Conservation (phyloP, 1,140 invertebrate genomes). For the Odontomachus brunneus region DNA sequence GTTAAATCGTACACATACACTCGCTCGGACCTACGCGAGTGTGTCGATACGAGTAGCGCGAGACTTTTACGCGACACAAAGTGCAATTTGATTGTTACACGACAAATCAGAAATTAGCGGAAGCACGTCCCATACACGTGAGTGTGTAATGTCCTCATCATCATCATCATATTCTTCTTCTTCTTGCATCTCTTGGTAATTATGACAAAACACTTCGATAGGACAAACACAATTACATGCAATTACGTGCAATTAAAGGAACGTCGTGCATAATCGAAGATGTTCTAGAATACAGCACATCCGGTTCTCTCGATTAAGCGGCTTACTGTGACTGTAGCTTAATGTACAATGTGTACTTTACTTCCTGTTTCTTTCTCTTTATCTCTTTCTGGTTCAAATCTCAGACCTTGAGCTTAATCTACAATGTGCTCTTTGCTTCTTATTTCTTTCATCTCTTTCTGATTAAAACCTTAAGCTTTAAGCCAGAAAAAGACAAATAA, state of each 20-base stretch:
- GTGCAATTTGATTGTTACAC: conserved; percentile 32
- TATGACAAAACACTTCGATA: conserved; percentile 32
- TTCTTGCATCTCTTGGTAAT: not conserved
- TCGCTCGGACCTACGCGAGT: conserved; percentile 16
- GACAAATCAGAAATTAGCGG: conserved; percentile 40
- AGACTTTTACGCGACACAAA: not conserved
- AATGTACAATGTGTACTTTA: too few species aligned
- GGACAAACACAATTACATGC: conserved; percentile 23
- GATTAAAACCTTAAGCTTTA: too few species aligned
- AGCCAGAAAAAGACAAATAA: too few species aligned
- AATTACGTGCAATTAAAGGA: too few species aligned
- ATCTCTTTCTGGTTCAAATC: too few species aligned
- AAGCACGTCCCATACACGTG: conserved; percentile 2
- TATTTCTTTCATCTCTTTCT: too few species aligned
- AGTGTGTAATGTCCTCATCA: not conserved
- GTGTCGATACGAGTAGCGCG: conserved; percentile 2
- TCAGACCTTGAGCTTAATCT: too few species aligned
- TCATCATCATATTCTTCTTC: too few species aligned
- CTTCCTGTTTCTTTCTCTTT: too few species aligned
- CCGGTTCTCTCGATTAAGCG: conserved; percentile 14
- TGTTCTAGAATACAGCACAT: conserved; percentile 6
- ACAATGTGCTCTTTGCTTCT: too few species aligned
- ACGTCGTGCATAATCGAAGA: conserved; percentile 29
- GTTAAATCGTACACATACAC: conserved; percentile 25
- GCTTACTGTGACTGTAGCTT: too few species aligned